phyloP scores from a whole-genome alignment of 2,888 invertebrate genomes.

The Adineta ricciae region DNA sequence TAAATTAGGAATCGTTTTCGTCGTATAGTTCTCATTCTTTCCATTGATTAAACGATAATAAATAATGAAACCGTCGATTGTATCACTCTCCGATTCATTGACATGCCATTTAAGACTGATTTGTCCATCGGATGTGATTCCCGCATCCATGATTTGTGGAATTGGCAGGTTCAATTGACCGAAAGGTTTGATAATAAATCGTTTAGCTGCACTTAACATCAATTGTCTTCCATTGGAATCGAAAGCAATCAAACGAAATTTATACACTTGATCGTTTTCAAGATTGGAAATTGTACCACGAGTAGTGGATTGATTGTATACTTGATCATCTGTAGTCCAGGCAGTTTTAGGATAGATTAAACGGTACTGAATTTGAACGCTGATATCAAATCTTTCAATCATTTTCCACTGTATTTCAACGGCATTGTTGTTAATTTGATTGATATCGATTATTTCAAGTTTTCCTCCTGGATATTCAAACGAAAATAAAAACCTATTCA shows the following conservation, averaged over 20 bases:
- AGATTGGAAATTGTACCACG: slow-evolving; percentile 24
- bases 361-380: not conserved
- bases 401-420: not conserved
- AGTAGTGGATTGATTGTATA: not conserved
- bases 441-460: not conserved
- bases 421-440: not conserved
- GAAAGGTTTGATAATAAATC: slow-evolving; percentile 1
- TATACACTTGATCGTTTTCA: not conserved
- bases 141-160: slow-evolving; percentile 23
- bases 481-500: too few relatives aligned
- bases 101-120: slow-evolving; percentile 29
- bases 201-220: not conserved
- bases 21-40: slow-evolving; percentile 21
- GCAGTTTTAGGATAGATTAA: not conserved
- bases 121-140: slow-evolving; percentile 18
- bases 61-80: slow-evolving; percentile 27
- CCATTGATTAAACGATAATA: slow-evolving; percentile 23
- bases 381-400: not conserved
- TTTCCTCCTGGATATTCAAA: not conserved
- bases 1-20: slow-evolving; percentile 22
- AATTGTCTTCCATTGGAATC: not conserved
- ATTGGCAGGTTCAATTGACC: not conserved
- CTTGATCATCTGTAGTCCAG: not conserved
- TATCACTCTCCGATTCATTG: not conserved
- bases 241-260: slow-evolving; percentile 22